Percentiles rank a stretch among this genome's conserved stretches.
Conservation (phyloP, 1,140 invertebrate genomes). For the Drosophila nannoptera region DNA sequence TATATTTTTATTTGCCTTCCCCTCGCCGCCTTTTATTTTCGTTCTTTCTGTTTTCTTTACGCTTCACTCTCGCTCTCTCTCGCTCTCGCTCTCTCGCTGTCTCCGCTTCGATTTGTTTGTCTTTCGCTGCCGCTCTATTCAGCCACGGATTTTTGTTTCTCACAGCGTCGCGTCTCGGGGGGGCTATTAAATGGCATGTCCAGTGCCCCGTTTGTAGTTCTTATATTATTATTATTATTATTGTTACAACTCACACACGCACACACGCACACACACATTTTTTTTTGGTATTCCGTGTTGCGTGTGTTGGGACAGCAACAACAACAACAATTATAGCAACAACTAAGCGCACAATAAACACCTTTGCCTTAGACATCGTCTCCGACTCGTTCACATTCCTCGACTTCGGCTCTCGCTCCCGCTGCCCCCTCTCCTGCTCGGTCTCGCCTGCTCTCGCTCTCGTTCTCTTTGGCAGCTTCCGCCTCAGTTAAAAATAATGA, state of each 20-base stretch:
- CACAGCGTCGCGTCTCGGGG: constrained; percentile 61
- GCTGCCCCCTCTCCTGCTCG: not conserved
- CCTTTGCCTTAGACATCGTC: constrained; percentile 40
- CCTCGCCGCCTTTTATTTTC: constrained; percentile 16
- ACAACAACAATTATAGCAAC: constrained; percentile 29
- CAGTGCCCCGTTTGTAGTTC: constrained; percentile 44
- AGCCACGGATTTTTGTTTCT: constrained; percentile 45
- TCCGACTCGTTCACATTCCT: constrained; percentile 28
- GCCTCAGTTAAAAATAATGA: constrained; percentile 73
- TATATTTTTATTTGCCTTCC: not conserved
- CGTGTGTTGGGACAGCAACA: constrained; percentile 29
- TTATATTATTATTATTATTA: constrained; percentile 54
- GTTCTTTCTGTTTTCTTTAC: constrained; percentile 11
- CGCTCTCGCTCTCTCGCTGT: not conserved
- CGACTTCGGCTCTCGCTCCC: not conserved
- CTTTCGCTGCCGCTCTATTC: constrained; percentile 29
- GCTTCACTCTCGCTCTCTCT: not conserved
- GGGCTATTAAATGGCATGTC: constrained; percentile 71
- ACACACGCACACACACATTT: constrained; percentile 5
- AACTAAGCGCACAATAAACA: constrained; percentile 58
- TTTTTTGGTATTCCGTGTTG: constrained; percentile 30
- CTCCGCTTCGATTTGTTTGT: constrained; percentile 24
- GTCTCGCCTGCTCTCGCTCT: not conserved
- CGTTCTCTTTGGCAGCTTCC: constrained; percentile 50
- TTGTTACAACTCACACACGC: constrained; percentile 52